Conservation (phyloP, 2,797 vertebrate genomes). For the Pseudomugil gertrudae region DNA sequence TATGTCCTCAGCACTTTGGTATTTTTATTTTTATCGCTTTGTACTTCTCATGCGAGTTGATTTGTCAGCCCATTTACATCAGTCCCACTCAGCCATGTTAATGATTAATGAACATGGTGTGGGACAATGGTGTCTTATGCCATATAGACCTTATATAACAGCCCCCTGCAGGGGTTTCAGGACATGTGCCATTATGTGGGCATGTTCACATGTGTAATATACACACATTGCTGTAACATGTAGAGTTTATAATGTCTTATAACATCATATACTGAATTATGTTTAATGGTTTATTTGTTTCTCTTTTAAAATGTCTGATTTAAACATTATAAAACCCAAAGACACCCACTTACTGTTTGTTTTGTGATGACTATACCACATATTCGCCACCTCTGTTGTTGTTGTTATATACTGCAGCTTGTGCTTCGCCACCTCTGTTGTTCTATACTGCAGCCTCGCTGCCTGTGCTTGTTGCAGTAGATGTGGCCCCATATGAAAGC, state of each 20-base stretch:
- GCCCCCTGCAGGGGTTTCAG: constrained; percentile 27
- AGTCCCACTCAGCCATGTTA: constrained; percentile 49
- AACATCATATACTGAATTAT: constrained; percentile 12
- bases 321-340: background rate
- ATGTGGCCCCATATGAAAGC: constrained; percentile 25
- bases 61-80: constrained; percentile 34
- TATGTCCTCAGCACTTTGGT: constrained; percentile 38
- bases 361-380: constrained; percentile 24
- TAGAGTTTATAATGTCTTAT: constrained; percentile 21
- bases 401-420: constrained; percentile 11
- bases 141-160: constrained; percentile 33
- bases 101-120: constrained; percentile 54
- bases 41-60: constrained; percentile 9
- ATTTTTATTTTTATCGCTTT: constrained; percentile 53
- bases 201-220: constrained; percentile 18
- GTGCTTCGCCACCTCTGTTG: constrained; percentile 10
- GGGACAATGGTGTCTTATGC: constrained; percentile 27
- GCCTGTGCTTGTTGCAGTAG: constrained; percentile 37
- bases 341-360: constrained; percentile 16
- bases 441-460: constrained; percentile 11
- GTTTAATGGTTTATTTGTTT: background rate
- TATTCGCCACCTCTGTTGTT: constrained; percentile 6
- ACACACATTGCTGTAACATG: constrained; percentile 17
- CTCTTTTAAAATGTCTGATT: background rate
- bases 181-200: constrained; percentile 19